Evolutionary conservation across 2,888 invertebrate genomes (phyloP).

Genomic region (Panzeria rudis): DNA sequence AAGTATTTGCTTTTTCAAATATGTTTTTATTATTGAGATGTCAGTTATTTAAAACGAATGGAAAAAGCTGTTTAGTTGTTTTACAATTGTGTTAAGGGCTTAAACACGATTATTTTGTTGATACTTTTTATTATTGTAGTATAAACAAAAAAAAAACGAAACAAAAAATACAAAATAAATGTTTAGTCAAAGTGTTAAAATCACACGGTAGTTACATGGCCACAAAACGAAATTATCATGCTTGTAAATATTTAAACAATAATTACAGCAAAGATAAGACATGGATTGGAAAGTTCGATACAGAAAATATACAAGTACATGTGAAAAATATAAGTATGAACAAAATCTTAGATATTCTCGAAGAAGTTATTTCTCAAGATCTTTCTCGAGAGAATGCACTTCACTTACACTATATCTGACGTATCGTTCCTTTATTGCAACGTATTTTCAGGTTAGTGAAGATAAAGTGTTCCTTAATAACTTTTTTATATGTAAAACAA

Average conservation of each 20-base stretch:
- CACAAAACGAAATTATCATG: slow-evolving; percentile 9
- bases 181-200: slow-evolving; percentile 24
- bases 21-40: slow-evolving; percentile 19
- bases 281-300: background rate
- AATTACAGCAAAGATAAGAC: background rate
- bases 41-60: background rate
- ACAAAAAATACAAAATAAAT: slow-evolving; percentile 1
- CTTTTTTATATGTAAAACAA: too few species aligned
- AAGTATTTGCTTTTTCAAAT: slow-evolving; percentile 1
- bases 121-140: slow-evolving; percentile 13
- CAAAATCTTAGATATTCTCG: too few species aligned
- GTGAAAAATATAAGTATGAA: too few species aligned
- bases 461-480: too few species aligned
- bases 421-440: too few species aligned
- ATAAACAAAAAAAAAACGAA: background rate
- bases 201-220: slow-evolving; percentile 9
- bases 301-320: background rate
- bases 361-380: too few species aligned
- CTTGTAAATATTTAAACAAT: slow-evolving; percentile 29
- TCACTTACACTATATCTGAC: too few species aligned
- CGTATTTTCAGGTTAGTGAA: too few species aligned
- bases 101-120: slow-evolving; percentile 54
- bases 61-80: background rate
- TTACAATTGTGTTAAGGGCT: slow-evolving; percentile 46
- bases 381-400: too few species aligned